Percentiles rank a stretch among this genome's conserved stretches.
These are phyloP conservation scores for Epinotia demarniana DNA, from an alignment of 2,888 invertebrate genomes.

Conservation along the genomic window DNA sequence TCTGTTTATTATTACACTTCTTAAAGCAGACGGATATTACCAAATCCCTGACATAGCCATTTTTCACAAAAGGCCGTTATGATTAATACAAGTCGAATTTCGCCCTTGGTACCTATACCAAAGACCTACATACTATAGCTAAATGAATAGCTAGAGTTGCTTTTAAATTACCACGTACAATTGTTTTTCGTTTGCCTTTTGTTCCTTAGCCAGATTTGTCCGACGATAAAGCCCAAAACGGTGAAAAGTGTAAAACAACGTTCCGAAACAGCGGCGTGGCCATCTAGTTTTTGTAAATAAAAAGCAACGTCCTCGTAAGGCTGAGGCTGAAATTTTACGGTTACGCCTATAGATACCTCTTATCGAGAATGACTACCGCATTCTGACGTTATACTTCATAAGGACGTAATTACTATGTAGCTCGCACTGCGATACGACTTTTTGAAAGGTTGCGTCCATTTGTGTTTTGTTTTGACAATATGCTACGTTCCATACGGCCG, in stretches of 20 bases:
- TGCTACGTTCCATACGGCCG: neutral
- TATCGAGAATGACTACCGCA: conserved; percentile 25
- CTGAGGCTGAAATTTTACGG: conserved; percentile 25
- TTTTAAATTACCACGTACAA: conserved; percentile 10
- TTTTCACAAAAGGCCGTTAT: no score
- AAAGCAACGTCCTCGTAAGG: conserved; percentile 13
- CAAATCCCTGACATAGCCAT: no score
- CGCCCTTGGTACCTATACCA: neutral
- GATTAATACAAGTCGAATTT: no score
- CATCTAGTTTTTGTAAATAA: conserved; percentile 32
- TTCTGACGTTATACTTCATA: neutral
- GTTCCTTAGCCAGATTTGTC: conserved; percentile 24
- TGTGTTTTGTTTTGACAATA: conserved; percentile 24
- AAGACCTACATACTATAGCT: neutral
- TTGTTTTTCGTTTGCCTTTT: conserved; percentile 28
- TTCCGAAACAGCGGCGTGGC: conserved; percentile 2
- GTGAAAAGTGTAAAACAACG: conserved; percentile 31
- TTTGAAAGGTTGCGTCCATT: neutral
- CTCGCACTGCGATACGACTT: neutral
- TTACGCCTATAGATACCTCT: conserved; percentile 31
- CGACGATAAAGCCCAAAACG: conserved; percentile 18
- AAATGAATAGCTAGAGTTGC: neutral
- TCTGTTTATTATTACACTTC: no score
- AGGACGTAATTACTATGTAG: neutral
- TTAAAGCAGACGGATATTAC: no score